A percentile compares a stretch with the other conserved stretches of the same genome.
Conservation (phyloP, 2,888 invertebrate species). For the Lithophane ornitopus region DNA sequence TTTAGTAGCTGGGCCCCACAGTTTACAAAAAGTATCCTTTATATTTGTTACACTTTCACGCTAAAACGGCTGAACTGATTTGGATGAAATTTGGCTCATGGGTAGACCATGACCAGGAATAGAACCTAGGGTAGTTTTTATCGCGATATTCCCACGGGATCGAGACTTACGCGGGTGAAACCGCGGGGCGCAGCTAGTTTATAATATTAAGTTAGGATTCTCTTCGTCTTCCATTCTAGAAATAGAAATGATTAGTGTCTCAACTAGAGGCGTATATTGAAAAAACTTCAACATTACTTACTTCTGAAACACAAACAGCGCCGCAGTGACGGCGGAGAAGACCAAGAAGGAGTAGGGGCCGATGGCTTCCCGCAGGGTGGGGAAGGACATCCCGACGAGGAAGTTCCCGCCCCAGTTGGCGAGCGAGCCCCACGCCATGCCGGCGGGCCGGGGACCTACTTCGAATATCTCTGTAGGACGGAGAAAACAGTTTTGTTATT, state of each 20-base stretch:
- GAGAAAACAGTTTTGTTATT: not conserved
- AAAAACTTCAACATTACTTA: slow-evolving; percentile 76
- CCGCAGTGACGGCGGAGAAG: slow-evolving; percentile 91
- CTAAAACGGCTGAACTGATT: too few species aligned
- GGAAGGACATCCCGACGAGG: slow-evolving; percentile 95
- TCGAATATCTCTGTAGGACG: slow-evolving; percentile 93
- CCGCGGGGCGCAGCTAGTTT: too few species aligned
- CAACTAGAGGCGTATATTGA: not conserved
- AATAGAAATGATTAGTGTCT: not conserved
- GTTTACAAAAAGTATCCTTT: too few species aligned
- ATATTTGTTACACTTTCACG: too few species aligned
- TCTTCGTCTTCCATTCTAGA: not conserved
- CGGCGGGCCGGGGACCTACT: slow-evolving; percentile 95
- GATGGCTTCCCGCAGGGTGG: slow-evolving; percentile 91
- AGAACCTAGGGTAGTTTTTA: too few species aligned
- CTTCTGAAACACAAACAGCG: slow-evolving; percentile 91
- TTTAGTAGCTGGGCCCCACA: too few species aligned
- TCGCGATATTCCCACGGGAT: too few species aligned
- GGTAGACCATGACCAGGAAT: too few species aligned
- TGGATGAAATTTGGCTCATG: too few species aligned
- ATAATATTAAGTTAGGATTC: too few species aligned
- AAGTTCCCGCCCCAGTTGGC: slow-evolving; percentile 97
- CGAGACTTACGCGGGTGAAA: too few species aligned
- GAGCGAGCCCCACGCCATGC: slow-evolving; percentile 96
- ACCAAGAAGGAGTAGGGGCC: slow-evolving; percentile 94